Conservation (phyloP, 1,140 invertebrate genomes). For the Periplaneta americana region DNA sequence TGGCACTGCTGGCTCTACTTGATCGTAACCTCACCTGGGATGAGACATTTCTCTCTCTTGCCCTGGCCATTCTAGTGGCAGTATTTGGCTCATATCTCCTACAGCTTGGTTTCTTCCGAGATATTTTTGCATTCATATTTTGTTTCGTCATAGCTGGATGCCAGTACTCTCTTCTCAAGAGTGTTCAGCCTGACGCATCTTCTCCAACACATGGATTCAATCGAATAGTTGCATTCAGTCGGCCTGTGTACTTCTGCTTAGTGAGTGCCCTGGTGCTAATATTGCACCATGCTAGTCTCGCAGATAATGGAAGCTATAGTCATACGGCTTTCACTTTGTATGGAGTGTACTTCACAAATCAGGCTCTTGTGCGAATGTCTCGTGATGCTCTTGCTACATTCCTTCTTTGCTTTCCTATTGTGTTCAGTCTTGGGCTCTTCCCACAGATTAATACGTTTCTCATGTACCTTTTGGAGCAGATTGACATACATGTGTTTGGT, state of each 20-base stretch:
- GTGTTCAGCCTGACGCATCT: slow-evolving; percentile 96
- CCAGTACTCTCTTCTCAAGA: slow-evolving; percentile 96
- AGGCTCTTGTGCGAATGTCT: slow-evolving; percentile 57
- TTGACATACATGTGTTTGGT: slow-evolving; percentile 97
- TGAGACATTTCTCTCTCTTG: slow-evolving; percentile 79
- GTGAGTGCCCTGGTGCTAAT: slow-evolving; percentile 69
- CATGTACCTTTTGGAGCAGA: slow-evolving; percentile 92
- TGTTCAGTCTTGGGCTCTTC: slow-evolving; percentile 87
- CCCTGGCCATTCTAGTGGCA: slow-evolving; percentile 82
- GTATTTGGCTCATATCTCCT: slow-evolving; percentile 80
- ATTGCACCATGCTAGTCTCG: slow-evolving; percentile 32
- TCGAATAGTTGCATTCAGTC: slow-evolving; percentile 84
- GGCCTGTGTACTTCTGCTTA: slow-evolving; percentile 93
- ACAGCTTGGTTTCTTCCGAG: slow-evolving; percentile 80
- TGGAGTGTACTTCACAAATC: slow-evolving; percentile 64
- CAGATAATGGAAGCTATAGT: not conserved
- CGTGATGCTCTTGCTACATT: slow-evolving; percentile 73
- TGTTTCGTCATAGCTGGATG: slow-evolving; percentile 95
- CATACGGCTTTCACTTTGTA: slow-evolving; percentile 60
- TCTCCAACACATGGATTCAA: slow-evolving; percentile 99
- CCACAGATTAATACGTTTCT: slow-evolving; percentile 90
- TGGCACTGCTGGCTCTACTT: slow-evolving; percentile 85
- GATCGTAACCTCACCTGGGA: slow-evolving; percentile 84
- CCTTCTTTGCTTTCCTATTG: slow-evolving; percentile 84
- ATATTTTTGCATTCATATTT: slow-evolving; percentile 90